phyloP scores from a whole-genome alignment of 2,888 invertebrate genomes.

The Tupiocoris notatus region DNA sequence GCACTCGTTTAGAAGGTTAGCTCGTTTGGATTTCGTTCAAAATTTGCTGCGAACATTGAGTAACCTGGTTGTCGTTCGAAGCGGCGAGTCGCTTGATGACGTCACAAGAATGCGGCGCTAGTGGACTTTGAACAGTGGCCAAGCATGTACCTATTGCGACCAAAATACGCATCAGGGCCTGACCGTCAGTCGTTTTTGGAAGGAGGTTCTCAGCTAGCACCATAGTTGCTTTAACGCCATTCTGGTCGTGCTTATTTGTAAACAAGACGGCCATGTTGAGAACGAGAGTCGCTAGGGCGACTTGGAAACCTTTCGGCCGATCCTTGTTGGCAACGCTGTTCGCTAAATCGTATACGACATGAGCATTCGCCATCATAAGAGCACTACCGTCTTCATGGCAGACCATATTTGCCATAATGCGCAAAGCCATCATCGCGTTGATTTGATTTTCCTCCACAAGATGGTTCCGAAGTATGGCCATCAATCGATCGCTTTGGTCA shows the following conservation, averaged over 20 bases:
- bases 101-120: constrained; percentile 10
- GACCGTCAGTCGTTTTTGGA: background rate
- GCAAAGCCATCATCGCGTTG: constrained; percentile 75
- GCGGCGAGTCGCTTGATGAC: background rate
- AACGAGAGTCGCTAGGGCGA: constrained; percentile 12
- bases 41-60: constrained; percentile 8
- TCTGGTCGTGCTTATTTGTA: constrained; percentile 1
- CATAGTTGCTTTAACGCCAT: constrained; percentile 9
- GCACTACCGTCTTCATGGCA: constrained; percentile 66
- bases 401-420: constrained; percentile 80
- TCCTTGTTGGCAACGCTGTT: background rate
- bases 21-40: constrained; percentile 15
- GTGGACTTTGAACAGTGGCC: background rate
- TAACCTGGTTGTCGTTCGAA: constrained; percentile 15
- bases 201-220: constrained; percentile 16
- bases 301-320: constrained; percentile 20
- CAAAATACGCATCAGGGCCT: constrained; percentile 24
- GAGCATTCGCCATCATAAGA: constrained; percentile 61
- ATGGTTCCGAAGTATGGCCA: constrained; percentile 49
- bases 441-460: constrained; percentile 55
- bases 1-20: no score
- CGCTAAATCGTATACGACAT: constrained; percentile 54
- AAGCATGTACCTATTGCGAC: constrained; percentile 26
- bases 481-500: constrained; percentile 54
- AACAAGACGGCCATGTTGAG: constrained; percentile 30